Evolutionary conservation across 2,113 vertebrate species (phyloP), one percentile per base, ranked within the genome.

Genomic region (Elanus axillaris): DNA sequence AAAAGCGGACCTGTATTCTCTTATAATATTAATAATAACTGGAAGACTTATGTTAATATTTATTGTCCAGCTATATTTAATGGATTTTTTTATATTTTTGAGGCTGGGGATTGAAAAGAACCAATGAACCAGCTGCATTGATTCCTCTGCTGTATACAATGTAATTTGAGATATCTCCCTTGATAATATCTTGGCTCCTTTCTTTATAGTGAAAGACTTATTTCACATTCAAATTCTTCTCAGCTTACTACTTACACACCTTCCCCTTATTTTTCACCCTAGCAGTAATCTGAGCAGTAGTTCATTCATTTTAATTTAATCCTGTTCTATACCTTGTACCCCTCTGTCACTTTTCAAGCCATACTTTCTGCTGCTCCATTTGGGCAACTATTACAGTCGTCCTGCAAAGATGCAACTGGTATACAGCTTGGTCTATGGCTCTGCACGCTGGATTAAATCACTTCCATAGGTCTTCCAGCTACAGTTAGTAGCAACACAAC

Each of bases 281-380:
- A 71, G n/a, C 38, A 67, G 47, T 75, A 78, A 58, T 71, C 81
- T 1, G 4, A 72, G 66, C 56, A 47, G 52, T 63, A 79, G 64
- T 95, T 86, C 8, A 32, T 95, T 91, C 13, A 74, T 89, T 95
- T 86, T 77, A 64, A 91, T 86, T 88, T 81, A 74, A 89, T 71
- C 79, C 38, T 42, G 9, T 67, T 77, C 68, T 94, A 6, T 74
- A 80, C 26, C 45, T 94, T 77, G 38, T 48, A 10, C 45, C 26
- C 38, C 75, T 89, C n/a, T 77, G 62, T 80, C 74, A 60, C 75
- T 93, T 89, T 4, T 55, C 63, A 27, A 66, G n/a, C 42, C 73
- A 0, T 58, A 11, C 86, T 86, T 91, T 96, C 42, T 71, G 38
- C 64, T 86, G 42, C 63, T 77, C 1, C n/a, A n/a, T n/a, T n/a